Evolutionary conservation across 2,113 vertebrate genomes (phyloP).

Genomic region (Oenanthe oenanthe): DNA sequence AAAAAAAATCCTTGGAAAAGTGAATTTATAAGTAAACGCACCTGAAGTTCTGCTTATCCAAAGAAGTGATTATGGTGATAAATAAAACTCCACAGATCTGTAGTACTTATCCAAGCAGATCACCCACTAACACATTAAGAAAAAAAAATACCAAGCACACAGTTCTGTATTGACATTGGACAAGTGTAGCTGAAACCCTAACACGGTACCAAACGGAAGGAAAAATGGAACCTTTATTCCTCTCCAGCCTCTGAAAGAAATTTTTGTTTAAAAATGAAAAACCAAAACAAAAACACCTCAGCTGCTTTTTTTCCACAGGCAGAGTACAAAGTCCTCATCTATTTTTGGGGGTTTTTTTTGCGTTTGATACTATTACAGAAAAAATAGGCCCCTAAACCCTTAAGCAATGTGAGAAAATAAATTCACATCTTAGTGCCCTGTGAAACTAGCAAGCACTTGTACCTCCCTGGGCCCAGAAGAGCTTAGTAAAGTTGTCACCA

Average conservation of each 20-base stretch:
- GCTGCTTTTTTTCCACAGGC: background rate
- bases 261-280: background rate
- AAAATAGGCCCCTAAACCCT: background rate
- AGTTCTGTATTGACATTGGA: conserved; percentile 45
- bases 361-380: background rate
- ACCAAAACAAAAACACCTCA: background rate
- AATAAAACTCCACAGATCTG: conserved; percentile 15
- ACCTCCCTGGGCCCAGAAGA: background rate
- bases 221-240: conserved; percentile 50
- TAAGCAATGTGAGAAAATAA: background rate
- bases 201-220: background rate
- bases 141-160: background rate
- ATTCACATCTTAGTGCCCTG: background rate
- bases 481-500: background rate
- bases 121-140: conserved; percentile 12
- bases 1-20: background rate
- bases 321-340: background rate
- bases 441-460: background rate
- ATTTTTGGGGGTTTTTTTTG: background rate
- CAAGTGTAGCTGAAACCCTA: conserved; percentile 11
- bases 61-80: background rate
- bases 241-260: background rate
- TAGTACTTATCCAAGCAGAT: conserved; percentile 16
- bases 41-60: conserved; percentile 21
- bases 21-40: background rate